Conservation (phyloP, 2,797 vertebrate genomes). For the Myotis myotis region DNA sequence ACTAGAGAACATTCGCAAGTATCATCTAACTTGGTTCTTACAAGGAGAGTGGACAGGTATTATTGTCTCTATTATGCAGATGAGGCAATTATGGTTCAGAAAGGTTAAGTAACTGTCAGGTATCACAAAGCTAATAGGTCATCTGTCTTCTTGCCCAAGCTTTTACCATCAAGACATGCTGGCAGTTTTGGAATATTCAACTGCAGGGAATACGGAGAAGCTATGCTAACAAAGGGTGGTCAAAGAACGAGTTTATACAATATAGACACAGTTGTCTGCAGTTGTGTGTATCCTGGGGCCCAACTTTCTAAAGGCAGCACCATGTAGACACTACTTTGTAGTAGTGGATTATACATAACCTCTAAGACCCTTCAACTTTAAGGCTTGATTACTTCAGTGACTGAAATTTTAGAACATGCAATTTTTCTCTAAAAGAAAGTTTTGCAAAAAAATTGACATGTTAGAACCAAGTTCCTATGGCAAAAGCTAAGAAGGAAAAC, state of each 20-base stretch:
- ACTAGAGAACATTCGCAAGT: background rate
- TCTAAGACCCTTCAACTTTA: background rate
- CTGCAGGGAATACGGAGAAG: background rate
- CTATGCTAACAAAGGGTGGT: background rate
- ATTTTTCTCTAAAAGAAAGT: background rate
- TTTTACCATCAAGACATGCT: background rate
- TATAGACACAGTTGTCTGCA: background rate
- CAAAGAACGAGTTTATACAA: background rate
- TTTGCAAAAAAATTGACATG: background rate
- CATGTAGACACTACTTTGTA: background rate
- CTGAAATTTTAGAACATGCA: background rate
- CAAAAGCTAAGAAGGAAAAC: conserved; percentile 7
- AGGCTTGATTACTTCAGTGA: background rate
- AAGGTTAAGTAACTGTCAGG: background rate
- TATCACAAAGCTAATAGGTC: background rate
- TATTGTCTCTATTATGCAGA: background rate
- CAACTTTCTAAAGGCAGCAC: background rate
- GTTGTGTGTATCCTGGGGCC: background rate
- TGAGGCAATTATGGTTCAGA: background rate
- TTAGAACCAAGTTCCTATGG: background rate
- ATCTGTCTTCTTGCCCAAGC: background rate
- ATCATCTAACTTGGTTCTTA: background rate
- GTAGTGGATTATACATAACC: background rate
- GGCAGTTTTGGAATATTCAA: conserved; percentile 7
- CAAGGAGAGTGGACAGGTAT: background rate